Conservation (phyloP, 2,888 invertebrate species). For the Tortricodes alternella region DNA sequence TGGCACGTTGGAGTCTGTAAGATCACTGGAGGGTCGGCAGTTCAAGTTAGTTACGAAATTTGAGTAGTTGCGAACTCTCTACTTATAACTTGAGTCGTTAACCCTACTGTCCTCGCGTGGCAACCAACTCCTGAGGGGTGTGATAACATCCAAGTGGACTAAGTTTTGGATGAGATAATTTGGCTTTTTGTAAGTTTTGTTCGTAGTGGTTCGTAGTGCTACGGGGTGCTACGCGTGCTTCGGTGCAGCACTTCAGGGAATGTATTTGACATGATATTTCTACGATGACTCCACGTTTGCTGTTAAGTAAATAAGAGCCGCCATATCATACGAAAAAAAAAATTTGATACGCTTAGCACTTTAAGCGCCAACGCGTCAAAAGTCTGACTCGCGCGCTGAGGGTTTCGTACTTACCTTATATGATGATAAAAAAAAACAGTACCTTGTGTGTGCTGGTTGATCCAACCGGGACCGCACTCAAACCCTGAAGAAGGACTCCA, state of each 20-base stretch:
- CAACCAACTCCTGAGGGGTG: conserved; percentile 33
- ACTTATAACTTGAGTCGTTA: conserved; percentile 59
- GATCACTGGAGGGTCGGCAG: conserved; percentile 47
- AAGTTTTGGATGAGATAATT: conserved; percentile 31
- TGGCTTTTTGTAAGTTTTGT: not conserved
- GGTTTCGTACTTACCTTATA: no score
- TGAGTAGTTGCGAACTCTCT: conserved; percentile 44
- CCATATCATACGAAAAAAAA: no score
- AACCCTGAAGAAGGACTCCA: no score
- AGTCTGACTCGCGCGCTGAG: no score
- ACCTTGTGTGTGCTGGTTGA: no score
- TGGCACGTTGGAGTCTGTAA: conserved; percentile 32
- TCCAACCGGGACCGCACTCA: no score
- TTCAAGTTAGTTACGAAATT: conserved; percentile 53
- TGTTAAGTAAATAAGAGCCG: no score
- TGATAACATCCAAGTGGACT: conserved; percentile 26
- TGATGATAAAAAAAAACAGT: no score
- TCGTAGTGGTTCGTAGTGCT: not conserved
- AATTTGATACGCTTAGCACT: no score
- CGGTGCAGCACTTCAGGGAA: not conserved
- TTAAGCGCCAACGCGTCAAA: no score
- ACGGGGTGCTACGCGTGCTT: not conserved
- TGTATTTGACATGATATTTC: no score
- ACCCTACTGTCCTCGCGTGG: conserved; percentile 43
- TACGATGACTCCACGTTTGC: no score